Conservation (phyloP, 2,888 invertebrate species). For the Melieria picta region DNA sequence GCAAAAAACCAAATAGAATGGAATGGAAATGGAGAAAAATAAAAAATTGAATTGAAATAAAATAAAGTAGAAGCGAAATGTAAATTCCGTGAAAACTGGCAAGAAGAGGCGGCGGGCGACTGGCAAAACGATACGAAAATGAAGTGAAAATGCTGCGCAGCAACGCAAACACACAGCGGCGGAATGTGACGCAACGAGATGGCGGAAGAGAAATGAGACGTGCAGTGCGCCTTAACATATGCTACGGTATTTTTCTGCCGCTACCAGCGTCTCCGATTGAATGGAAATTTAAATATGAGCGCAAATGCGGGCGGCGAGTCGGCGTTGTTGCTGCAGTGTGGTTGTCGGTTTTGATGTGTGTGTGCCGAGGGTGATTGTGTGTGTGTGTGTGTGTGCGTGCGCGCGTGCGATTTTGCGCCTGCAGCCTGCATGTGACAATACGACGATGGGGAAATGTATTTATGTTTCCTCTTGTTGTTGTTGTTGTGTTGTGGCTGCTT, state of each 20-base stretch:
- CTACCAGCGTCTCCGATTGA: constrained; percentile 5
- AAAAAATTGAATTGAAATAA: not conserved
- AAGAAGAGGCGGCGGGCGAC: not conserved
- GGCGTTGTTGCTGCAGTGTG: not conserved
- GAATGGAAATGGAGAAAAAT: too few species aligned
- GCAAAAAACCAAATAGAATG: not conserved
- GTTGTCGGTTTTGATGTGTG: not conserved
- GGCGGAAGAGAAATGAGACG: not conserved
- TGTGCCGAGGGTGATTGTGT: not conserved
- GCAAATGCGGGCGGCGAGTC: not conserved
- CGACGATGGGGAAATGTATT: constrained; percentile 8
- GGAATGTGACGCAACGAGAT: too few species aligned
- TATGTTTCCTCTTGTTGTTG: not conserved
- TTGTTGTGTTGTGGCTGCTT: not conserved
- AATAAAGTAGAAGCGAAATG: not conserved
- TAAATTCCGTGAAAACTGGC: not conserved
- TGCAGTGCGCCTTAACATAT: constrained; percentile 10
- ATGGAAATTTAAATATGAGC: constrained; percentile 33
- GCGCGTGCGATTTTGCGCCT: constrained; percentile 6
- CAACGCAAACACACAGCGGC: not conserved
- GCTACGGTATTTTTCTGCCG: constrained; percentile 11
- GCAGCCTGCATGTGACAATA: constrained; percentile 9
- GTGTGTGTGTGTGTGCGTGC: not conserved
- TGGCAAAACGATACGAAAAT: not conserved
- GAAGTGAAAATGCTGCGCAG: constrained; percentile 2